These are phyloP conservation scores for Thaumatotibia leucotreta DNA, from an alignment of 1,140 invertebrate genomes.

Conservation along the genomic window DNA sequence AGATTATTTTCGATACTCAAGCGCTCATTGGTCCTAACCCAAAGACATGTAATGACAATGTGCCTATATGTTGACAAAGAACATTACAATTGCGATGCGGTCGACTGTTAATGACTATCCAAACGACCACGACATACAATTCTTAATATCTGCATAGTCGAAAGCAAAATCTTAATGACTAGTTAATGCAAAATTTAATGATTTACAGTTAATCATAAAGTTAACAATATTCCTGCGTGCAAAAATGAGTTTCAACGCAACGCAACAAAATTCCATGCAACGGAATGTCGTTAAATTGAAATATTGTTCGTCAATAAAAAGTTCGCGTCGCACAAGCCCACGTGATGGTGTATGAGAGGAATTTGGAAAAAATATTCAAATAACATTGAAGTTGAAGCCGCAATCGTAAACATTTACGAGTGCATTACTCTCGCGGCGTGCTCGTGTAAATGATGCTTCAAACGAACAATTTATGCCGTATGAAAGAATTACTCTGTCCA, in stretches of 20 bases:
- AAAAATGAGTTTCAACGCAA: not conserved
- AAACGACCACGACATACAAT: not conserved
- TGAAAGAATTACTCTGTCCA: slow-evolving; percentile 20
- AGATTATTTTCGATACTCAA: slow-evolving; percentile 41
- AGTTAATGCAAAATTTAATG: not conserved
- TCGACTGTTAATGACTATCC: not conserved
- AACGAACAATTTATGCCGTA: slow-evolving; percentile 34
- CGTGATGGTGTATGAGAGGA: slow-evolving; percentile 21
- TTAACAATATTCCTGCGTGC: not conserved
- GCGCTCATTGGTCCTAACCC: slow-evolving; percentile 14
- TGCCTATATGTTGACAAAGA: not conserved
- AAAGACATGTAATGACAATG: not conserved
- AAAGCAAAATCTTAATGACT: not conserved
- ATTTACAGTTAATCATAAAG: not conserved
- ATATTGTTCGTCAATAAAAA: slow-evolving; percentile 43
- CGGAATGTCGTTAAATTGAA: slow-evolving; percentile 41
- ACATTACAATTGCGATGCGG: not conserved
- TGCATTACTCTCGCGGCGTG: slow-evolving; percentile 63
- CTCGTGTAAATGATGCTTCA: slow-evolving; percentile 45
- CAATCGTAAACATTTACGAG: slow-evolving; percentile 70
- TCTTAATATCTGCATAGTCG: not conserved
- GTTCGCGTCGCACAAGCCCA: slow-evolving; percentile 32
- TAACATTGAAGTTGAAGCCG: slow-evolving; percentile 47
- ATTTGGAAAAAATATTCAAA: slow-evolving; percentile 62
- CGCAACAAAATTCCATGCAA: slow-evolving; percentile 26